Evolutionary conservation across 2,797 vertebrate genomes (phyloP).

Genomic region (Margarornis squamiger): DNA sequence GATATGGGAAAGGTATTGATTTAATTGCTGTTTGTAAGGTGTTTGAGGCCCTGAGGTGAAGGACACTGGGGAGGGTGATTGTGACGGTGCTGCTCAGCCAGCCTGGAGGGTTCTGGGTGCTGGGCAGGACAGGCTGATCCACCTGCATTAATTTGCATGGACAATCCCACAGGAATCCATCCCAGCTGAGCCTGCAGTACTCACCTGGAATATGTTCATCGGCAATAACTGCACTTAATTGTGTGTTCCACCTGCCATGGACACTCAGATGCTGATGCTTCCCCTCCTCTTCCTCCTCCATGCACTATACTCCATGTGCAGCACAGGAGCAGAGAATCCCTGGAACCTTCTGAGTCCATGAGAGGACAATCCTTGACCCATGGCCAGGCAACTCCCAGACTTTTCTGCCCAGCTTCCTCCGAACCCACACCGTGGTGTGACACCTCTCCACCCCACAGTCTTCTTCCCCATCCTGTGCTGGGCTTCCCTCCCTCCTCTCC

Average conservation of each 20-base stretch:
- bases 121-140: not conserved
- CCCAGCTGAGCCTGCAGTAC: not conserved
- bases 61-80: not conserved
- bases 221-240: not conserved
- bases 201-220: not conserved
- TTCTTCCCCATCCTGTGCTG: not conserved
- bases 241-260: not conserved
- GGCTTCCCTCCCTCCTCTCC: not conserved
- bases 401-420: not conserved
- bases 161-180: not conserved
- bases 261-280: accelerated
- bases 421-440: accelerated
- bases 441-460: not conserved
- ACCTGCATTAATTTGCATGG: not conserved
- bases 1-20: not conserved
- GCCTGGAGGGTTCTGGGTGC: not conserved
- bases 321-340: accelerated
- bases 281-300: not conserved
- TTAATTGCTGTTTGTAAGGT: not conserved
- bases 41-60: not conserved
- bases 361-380: not conserved
- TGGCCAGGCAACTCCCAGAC: accelerated
- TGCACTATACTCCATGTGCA: accelerated
- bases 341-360: not conserved
- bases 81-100: not conserved